Base-by-base conservation (phyloP, 2,797 vertebrate genomes). In the Xenentodon cancila region DNA sequence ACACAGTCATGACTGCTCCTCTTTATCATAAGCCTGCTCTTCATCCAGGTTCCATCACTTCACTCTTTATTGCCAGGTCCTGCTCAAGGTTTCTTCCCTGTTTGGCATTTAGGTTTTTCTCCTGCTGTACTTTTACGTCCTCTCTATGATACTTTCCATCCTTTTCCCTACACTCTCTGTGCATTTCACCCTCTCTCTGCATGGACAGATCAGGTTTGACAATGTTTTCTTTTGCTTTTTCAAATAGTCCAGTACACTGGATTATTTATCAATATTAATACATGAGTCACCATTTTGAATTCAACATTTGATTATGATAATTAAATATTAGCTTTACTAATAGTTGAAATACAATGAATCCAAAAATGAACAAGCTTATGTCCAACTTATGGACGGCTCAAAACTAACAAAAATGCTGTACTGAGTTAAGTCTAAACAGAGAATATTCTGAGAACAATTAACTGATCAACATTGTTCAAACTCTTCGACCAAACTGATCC, bases 1-100 rank as follows among this genome's bases (percentile, higher is more conserved):
- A 69, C 77, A 20, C 22, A 63, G 71, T 63, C 69, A 44, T 11
- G 77, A 53, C 73, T 82, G 86, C 85, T 87, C 62, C 46, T 82
- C 79, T 77, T 70, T 51, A 64, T 75, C 52, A 62, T 30, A 65
- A 30, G 47, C 57, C 40, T 32, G 18, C 13, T 16, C 45, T 15
- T 43, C 25, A 5, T 62, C 57, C 17, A 37, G 58, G 22, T 53
- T 49, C 30, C 32, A 12, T 51, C 52, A 52, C 53, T 57, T 61
- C 62, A 49, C 49, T 58, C 53, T 55, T 40, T 8, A 5, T 65
- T 27, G 54, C 20, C 1, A 16, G 55, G 59, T 15, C 34, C 57
- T 59, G 15, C 20, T 17, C 20, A 16, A 25, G 25, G 25, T 25
- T 25, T 5, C 25, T 25, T 25, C 25, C 25, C 25, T 25, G 25